phyloP scores from a whole-genome alignment of 2,113 vertebrate genomes.

The Siphamia tubifer region DNA sequence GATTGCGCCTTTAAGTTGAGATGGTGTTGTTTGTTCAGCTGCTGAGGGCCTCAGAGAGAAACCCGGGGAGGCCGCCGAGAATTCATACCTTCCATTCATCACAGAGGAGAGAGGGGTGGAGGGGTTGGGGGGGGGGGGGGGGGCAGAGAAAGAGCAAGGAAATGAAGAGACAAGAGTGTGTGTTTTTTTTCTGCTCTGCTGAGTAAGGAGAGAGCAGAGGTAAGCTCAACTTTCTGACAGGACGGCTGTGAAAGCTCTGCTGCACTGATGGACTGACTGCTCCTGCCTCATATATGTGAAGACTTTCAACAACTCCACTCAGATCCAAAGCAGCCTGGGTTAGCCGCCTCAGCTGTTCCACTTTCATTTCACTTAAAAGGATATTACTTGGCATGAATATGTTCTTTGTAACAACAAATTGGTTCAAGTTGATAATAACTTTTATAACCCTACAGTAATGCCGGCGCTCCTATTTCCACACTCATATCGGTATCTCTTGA shows the following conservation, averaged over 20 bases:
- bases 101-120: slow-evolving; percentile 43
- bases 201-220: slow-evolving; percentile 73
- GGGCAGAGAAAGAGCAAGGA: slow-evolving; percentile 62
- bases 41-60: slow-evolving; percentile 72
- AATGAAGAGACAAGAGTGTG: slow-evolving; percentile 68
- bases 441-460: no score
- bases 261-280: slow-evolving; percentile 46
- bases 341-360: no score
- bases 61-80: slow-evolving; percentile 76
- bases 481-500: no score
- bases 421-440: no score
- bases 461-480: no score
- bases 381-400: no score
- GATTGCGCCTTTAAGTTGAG: slow-evolving; percentile 68
- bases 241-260: slow-evolving; percentile 58
- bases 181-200: slow-evolving; percentile 64
- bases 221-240: slow-evolving; percentile 65
- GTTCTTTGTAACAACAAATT: no score
- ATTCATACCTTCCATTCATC: slow-evolving; percentile 81
- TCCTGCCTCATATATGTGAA: slow-evolving; percentile 23
- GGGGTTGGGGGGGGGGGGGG: slow-evolving; percentile 17
- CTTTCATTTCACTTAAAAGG: no score
- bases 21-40: slow-evolving; percentile 82
- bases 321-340: background rate
- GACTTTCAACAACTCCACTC: slow-evolving; percentile 4